A percentile compares a stretch with the other conserved stretches of the same genome.
These are phyloP conservation scores for Heteromormyrus szaboi DNA, from an alignment of 2,797 vertebrate species.

Conservation along the genomic window DNA sequence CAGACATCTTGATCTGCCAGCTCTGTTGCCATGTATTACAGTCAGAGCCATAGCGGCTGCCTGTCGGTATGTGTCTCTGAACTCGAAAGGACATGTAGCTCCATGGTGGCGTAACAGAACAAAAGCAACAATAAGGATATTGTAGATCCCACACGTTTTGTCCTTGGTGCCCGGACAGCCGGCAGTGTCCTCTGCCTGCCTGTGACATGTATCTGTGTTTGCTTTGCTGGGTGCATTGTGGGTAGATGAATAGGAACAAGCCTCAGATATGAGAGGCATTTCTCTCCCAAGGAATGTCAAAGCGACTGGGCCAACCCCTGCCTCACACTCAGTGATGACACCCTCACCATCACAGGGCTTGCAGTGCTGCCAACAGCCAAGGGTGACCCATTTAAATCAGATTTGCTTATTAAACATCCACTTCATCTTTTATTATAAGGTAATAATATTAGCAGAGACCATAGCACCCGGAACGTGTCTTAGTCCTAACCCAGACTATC, in stretches of 20 bases:
- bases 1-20: constrained; percentile 22
- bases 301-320: not conserved
- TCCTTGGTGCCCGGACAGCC: not conserved
- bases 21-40: constrained; percentile 37
- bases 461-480: not conserved
- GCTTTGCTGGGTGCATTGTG: not conserved
- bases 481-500: not conserved
- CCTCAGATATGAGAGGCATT: not conserved
- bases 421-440: not conserved
- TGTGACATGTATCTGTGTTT: not conserved
- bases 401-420: constrained; percentile 16
- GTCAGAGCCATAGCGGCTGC: constrained; percentile 20
- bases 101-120: not conserved
- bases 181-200: not conserved
- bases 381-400: constrained; percentile 9
- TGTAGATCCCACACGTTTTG: not conserved
- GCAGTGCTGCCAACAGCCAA: not conserved
- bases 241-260: not conserved
- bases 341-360: not conserved
- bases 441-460: not conserved
- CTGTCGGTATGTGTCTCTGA: not conserved
- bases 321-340: not conserved
- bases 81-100: not conserved
- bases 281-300: not conserved
- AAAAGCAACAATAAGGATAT: not conserved